Evolutionary conservation across 2,888 invertebrate genomes (phyloP), one percentile per base, ranked within the genome.

Genomic region (Coelopa pilipes): DNA sequence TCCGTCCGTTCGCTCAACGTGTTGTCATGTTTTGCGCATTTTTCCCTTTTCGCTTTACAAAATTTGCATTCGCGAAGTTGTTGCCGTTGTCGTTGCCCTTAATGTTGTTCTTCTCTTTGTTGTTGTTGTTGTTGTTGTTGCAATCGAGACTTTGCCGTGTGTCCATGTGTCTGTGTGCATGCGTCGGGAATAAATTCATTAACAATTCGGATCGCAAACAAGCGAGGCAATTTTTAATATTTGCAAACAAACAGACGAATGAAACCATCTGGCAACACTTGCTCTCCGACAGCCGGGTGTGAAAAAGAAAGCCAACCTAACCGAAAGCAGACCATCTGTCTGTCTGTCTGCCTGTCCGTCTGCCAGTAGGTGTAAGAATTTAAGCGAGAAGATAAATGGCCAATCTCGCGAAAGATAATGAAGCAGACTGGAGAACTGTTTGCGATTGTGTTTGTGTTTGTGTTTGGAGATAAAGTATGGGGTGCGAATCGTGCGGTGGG

Each of bases 201-300:
- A 17, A 55, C 55, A 55, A 55, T 55, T 55, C 55, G 13, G 21
- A 57, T 57, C 21, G 21, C 57, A 57, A 57, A 57, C 34, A 34
- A 34, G 34, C 17, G 17, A 57, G 17, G 17, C 57, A 11, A 57
- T 57, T 57, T 57, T 57, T 57, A 57, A 57, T 57, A n/a, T 57
- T 19, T n/a, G 57, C 19, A 57, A 57, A 57, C 57, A 57, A 57
- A 53, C 53, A 34, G 21, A 21, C 57, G 12, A 57, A 57, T 21
- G 12, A 57, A 57, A 57, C 57, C 57, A 57, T 57, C 12, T 57
- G 57, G 57, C n/a, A 57, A 57, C 57, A 57, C 19, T 57, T 57
- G 57, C 17, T 57, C 11, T 57, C 19, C 17, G 17, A 11, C 21
- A 15, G 34, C 34, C 4, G 34, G 21, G n/a, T 19, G 19, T 5